A percentile compares a stretch with the other conserved stretches of the same genome.
These are phyloP conservation scores for Chaitophorus viminalis DNA, from an alignment of 2,888 invertebrate genomes.

Conservation along the genomic window DNA sequence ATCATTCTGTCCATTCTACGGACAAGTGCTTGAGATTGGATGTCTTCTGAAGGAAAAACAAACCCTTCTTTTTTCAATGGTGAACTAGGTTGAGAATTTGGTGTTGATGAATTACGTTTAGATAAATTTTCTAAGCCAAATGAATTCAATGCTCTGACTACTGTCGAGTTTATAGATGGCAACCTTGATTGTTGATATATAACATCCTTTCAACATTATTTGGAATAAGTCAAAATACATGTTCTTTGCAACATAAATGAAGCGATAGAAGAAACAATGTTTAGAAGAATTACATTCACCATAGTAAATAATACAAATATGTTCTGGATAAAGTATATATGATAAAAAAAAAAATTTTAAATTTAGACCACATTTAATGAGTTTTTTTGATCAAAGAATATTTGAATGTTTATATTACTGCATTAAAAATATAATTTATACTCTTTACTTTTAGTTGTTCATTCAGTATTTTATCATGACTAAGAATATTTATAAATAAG, in stretches of 20 bases:
- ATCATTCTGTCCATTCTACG: conserved; percentile 63
- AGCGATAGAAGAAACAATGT: conserved; percentile 45
- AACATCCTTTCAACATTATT: conserved; percentile 66
- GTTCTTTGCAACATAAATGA: conserved; percentile 25
- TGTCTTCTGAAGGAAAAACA: conserved; percentile 69
- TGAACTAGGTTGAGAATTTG: conserved; percentile 76
- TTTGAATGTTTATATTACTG: background rate
- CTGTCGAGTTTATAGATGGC: conserved; percentile 73
- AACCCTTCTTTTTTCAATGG: conserved; percentile 75
- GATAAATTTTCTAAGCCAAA: conserved; percentile 64
- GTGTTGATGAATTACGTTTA: conserved; percentile 65
- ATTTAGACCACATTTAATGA: background rate
- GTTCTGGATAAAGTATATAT: background rate
- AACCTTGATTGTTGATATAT: conserved; percentile 67
- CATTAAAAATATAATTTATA: background rate
- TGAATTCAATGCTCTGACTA: conserved; percentile 74
- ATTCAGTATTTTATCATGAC: background rate
- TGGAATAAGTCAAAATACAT: conserved; percentile 48
- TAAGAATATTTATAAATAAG: background rate
- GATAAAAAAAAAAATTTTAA: no score
- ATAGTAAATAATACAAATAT: background rate
- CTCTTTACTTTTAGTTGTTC: no score
- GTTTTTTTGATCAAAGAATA: background rate
- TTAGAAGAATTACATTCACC: conserved; percentile 15
- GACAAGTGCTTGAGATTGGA: conserved; percentile 63